These are phyloP conservation scores for Tangara arthus DNA, from an alignment of 2,797 vertebrate genomes.

Conservation along the genomic window DNA sequence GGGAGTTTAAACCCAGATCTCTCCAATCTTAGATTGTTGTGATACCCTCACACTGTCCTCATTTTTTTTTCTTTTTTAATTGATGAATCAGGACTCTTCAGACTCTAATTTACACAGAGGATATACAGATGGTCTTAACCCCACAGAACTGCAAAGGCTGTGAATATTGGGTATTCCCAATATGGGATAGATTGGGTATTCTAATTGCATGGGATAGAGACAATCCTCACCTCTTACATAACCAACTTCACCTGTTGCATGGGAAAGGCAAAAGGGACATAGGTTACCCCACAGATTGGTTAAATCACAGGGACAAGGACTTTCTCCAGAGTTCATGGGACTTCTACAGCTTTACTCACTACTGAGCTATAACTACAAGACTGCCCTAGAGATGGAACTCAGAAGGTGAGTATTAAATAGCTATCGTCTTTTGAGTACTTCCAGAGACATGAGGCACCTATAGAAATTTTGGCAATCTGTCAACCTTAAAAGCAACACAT, in stretches of 20 bases:
- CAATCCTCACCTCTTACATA: not conserved
- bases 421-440: not conserved
- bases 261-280: not conserved
- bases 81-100: not conserved
- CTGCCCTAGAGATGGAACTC: not conserved
- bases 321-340: not conserved
- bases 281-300: rapidly evolving
- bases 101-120: no score
- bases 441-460: rapidly evolving
- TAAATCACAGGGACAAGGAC: not conserved
- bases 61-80: not conserved
- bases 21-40: not conserved
- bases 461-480: not conserved
- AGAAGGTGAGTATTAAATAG: not conserved
- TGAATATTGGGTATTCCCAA: no score
- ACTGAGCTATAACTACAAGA: not conserved
- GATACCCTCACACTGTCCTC: rapidly evolving
- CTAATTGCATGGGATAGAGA: not conserved
- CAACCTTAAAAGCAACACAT: not conserved
- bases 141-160: no score
- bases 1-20: not conserved
- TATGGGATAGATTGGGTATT: no score
- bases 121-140: no score
- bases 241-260: not conserved
- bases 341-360: not conserved